Base-by-base conservation (phyloP, 1,140 invertebrate species). In the Macrocentrus cingulum region DNA sequence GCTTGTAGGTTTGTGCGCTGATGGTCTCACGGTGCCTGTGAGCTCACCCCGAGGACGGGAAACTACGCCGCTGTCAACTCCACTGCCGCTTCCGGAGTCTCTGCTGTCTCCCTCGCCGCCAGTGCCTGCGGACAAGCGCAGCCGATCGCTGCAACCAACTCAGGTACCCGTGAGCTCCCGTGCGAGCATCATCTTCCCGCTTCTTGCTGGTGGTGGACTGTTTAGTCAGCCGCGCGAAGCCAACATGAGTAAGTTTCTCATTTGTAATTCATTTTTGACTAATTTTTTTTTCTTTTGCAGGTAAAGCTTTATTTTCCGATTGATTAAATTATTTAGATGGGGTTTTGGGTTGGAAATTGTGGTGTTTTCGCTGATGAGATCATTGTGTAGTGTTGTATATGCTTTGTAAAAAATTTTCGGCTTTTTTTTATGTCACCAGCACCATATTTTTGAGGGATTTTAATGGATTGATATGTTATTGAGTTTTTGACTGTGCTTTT, bases 131-230 rank as follows among this genome's bases (percentile, higher is more conserved):
- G 25, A 15, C 64, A 55, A 8, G 53, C 77, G 74, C 64, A 76
- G 79, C 68, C 84, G 82, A 65, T 80, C 81, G 34, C 69, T 87
- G 48, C 82, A 84, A 59, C 87, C 85, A 13, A 83, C 82, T 32
- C 84, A 88, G 68, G 84, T 84, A 53, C 87, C 87, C 51, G 83
- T 84, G 63, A 88, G 85, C 74, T 87, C 86, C 62, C 81, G 87
- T 64, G 87, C 87, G 57, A 90, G 88, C 78, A 87, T 90, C 56
- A 87, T 89, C 62, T 88, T 91, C 75, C 89, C 89, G 4, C 79
- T 90, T 60, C 81, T 88, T 64, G 80, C 72, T 48, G 80, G 75
- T 56, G 76, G 76, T 64, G 80, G 81, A 62, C 67, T 79, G 34
- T 79, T 79, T 62, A 75, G 67, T 66, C 76, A 76, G 56, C 69